These are phyloP conservation scores for Malurus elegans DNA, from an alignment of 2,113 vertebrate species.

Conservation along the genomic window DNA sequence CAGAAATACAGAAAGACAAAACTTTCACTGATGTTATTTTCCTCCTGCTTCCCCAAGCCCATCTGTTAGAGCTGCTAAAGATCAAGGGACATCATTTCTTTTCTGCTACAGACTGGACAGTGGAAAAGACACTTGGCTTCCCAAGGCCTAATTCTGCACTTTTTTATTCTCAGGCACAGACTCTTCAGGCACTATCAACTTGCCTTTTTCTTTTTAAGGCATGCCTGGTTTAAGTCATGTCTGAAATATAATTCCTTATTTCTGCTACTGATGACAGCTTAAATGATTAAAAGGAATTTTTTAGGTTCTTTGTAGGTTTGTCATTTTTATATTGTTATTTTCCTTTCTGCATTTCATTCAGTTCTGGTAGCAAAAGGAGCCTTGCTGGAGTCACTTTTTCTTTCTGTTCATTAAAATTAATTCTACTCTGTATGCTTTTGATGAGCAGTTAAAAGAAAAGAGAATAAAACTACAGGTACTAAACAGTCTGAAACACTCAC, in stretches of 20 bases:
- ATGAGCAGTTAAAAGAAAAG: neutral
- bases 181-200: slow-evolving; percentile 17
- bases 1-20: neutral
- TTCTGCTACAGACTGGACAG: neutral
- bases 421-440: neutral
- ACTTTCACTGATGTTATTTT: slow-evolving; percentile 8
- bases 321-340: slow-evolving; percentile 11
- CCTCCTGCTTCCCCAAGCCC: neutral
- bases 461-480: neutral
- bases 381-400: neutral
- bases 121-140: slow-evolving; percentile 27
- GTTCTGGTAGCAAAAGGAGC: neutral
- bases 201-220: slow-evolving; percentile 30
- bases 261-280: slow-evolving; percentile 13
- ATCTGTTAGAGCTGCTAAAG: slow-evolving; percentile 42
- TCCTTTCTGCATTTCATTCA: neutral
- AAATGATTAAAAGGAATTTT: slow-evolving; percentile 21
- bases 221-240: neutral
- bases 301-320: neutral
- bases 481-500: neutral
- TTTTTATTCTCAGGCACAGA: neutral
- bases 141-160: neutral
- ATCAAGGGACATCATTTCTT: neutral
- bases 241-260: slow-evolving; percentile 37
- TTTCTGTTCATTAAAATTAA: neutral